Base-by-base conservation (phyloP, 2,113 vertebrate genomes). In the Callospermophilus lateralis region DNA sequence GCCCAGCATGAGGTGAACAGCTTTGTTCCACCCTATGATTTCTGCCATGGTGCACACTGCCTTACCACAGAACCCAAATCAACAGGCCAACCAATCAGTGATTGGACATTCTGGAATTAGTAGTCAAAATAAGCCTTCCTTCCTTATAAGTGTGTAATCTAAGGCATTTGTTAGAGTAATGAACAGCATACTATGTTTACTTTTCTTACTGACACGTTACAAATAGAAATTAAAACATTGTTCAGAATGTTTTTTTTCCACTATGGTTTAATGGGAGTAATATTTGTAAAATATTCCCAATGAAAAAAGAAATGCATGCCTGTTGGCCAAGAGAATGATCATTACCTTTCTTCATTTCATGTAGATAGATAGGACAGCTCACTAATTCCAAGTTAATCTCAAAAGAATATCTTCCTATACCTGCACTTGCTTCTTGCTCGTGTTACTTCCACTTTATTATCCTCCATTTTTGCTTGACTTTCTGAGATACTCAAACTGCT, bases 21-120 rank as follows among this genome's bases (percentile, higher is more conserved):
- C 4, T 3, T n/a, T 32, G 16, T 0, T 32, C 11, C 1, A 30
- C 8, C 16, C 3, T 16, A 48, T 1, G n/a, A 8, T 37, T 24
- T 34, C 8, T 32, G 4, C 6, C 68, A 45, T 73, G 4, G 26
- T 32, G 42, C 12, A 10, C 2, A 10, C 2, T 63, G n/a, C 8
- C 17, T 72, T 2, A 9, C 7, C 8, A 22, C 28, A 20, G 20
- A 0, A 10, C 39, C 6, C 11, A 42, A 30, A 89, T 19, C n/a
- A 76, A 3, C 8, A 4, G n/a, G 6, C 7, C 6, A 89, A 30
- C 0, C 10, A 12, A 68, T 1, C 15, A 72, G 24, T 9, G 22
- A 42, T 1, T 26, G 22, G 32, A 32, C 12, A 45, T 0, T 74
- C 28, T 74, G 16, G 45, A 79, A n/a, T 37, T 28, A 0, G 61